A percentile compares a stretch with the other conserved stretches of the same genome.
phyloP scores from a whole-genome alignment of 2,797 vertebrate genomes.

The Decapterus maruadsi region DNA sequence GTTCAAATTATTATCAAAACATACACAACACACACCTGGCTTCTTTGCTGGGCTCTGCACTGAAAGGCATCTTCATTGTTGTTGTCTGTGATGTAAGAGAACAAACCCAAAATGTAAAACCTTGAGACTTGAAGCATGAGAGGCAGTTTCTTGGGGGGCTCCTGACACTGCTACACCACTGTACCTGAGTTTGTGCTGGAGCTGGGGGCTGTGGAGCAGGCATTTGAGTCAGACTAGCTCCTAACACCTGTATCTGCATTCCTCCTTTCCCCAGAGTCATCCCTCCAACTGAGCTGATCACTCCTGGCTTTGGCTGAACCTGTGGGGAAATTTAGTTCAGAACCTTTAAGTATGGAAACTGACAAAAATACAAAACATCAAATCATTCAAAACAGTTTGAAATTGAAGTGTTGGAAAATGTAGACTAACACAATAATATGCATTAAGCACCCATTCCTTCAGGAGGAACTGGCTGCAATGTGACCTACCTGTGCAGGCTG shows the following conservation, averaged over 20 bases:
- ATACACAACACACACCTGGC: slow-evolving; percentile 86
- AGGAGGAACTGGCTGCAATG: neutral
- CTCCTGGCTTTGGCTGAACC: slow-evolving; percentile 86
- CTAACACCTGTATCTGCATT: slow-evolving; percentile 85
- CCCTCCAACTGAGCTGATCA: slow-evolving; percentile 86
- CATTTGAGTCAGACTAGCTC: slow-evolving; percentile 81
- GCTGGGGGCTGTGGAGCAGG: slow-evolving; percentile 78
- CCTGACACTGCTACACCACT: neutral
- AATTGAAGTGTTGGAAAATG: no score
- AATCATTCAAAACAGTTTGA: no score
- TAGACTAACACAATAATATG: neutral
- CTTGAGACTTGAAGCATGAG: neutral
- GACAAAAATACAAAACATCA: neutral
- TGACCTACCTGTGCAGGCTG: slow-evolving; percentile 83
- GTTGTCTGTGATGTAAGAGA: slow-evolving; percentile 77
- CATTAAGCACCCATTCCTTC: neutral
- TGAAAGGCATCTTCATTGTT: slow-evolving; percentile 88
- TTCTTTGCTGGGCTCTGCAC: slow-evolving; percentile 94
- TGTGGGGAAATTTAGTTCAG: neutral
- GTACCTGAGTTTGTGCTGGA: slow-evolving; percentile 84
- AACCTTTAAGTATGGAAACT: neutral
- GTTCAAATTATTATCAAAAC: slow-evolving; percentile 4
- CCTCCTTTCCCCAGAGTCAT: slow-evolving; percentile 83
- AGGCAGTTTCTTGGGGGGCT: neutral
- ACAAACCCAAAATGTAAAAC: slow-evolving; percentile 23